Percentiles rank a stretch among this genome's conserved stretches.
Evolutionary conservation across 2,888 invertebrate genomes (phyloP).

Genomic region (Prostheceraeus crozeri): DNA sequence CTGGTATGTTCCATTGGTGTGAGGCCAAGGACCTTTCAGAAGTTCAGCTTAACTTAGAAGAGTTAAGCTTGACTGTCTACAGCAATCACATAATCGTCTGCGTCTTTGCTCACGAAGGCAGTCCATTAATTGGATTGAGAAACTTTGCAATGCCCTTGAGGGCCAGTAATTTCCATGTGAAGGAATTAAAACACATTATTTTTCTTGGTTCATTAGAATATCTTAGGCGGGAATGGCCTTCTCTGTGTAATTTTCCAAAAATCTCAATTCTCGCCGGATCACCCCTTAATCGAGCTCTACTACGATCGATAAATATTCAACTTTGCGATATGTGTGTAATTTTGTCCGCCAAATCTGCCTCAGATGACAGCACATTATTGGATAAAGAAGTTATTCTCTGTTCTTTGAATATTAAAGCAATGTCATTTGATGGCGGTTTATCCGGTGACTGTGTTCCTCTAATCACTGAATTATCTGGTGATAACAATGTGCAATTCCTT

Average conservation of each 20-base stretch:
- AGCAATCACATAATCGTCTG: conserved; percentile 96
- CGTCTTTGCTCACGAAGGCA: conserved; percentile 95
- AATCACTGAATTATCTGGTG: conserved; percentile 89
- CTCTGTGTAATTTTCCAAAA: conserved; percentile 97
- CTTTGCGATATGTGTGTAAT: conserved; percentile 99
- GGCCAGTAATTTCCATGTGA: conserved; percentile 98
- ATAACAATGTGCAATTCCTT: conserved; percentile 81
- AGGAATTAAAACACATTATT: conserved; percentile 97
- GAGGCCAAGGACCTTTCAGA: conserved; percentile 95
- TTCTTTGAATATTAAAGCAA: conserved; percentile 92
- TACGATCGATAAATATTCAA: conserved; percentile 98
- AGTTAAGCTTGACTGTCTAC: conserved; percentile 96
- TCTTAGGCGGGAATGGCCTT: conserved; percentile 97
- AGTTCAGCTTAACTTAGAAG: conserved; percentile 88
- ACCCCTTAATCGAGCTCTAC: conserved; percentile 93
- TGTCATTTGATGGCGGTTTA: conserved; percentile 68
- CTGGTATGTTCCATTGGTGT: conserved; percentile 99
- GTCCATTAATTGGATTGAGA: conserved; percentile 90
- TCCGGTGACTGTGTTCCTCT: conserved; percentile 77
- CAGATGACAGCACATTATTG: conserved; percentile 94
- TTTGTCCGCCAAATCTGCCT: conserved; percentile 91
- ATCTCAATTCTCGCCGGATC: conserved; percentile 98
- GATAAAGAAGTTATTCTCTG: conserved; percentile 99
- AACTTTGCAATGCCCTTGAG: conserved; percentile 98
- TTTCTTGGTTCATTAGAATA: conserved; percentile 98